Base-by-base conservation (phyloP, 2,888 invertebrate species). In the Cephus spinipes region DNA sequence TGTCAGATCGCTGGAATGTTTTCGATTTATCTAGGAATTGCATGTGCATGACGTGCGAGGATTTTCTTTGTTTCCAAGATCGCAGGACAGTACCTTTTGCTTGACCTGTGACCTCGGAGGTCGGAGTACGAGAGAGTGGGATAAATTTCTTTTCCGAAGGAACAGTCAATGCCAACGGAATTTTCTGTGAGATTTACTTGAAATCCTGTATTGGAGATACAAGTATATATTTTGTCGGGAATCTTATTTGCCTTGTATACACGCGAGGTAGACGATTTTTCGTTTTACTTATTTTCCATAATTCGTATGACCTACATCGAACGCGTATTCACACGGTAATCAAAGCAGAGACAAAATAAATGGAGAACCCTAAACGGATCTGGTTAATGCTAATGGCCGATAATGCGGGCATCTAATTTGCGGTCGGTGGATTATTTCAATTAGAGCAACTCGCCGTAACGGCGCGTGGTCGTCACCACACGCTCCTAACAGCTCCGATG, bases 261-360 rank as follows among this genome's bases (percentile, higher is more conserved):
- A 55, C 15, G 2, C 0, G 9, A 23, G 9, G 2, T 0, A 23
- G 6, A 55, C 23, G 15, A 55, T 55, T 23, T 23, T 55, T 55
- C 55, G 15, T 23, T 55, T 55, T 1, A 40, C 15, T 15, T 40
- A 40, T 40, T 40, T 55, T 23, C 23, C 23, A 23, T 55, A 15
- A 15, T 55, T 9, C 9, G 23, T 15, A 40, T 4, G 40, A 40
- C 55, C 55, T 23, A 40, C 1, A 23, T 23, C 23, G 55, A 2
- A 23, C 9, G 1, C 23, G 23, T 23, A 9, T 40, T 55, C 55
- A 6, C 55, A 55, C 55, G 55, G 6, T 55, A 55, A 55, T 73
- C 76, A 73, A 71, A 34, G 40, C 69, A 34, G 73, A 40, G 73
- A 76, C 68, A 55, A 73, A 76, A 76, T 76, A 76, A 76, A 76